phyloP scores from a whole-genome alignment of 2,113 vertebrate genomes.

The Forbesichthys agassizii region DNA sequence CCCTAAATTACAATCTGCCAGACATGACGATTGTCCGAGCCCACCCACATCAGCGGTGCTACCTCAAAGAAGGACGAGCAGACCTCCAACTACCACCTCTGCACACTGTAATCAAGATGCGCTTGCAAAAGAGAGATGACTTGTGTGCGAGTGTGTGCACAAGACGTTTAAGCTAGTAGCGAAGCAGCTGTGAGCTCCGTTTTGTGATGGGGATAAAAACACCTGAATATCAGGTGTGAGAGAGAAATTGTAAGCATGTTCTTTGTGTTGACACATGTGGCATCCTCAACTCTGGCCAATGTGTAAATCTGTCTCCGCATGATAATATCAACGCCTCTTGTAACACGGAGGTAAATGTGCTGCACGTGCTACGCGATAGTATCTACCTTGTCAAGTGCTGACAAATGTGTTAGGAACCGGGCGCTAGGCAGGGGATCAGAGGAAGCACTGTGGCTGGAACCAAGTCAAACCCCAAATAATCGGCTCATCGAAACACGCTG shows the following conservation, averaged over 20 bases:
- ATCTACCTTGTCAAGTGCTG: conserved; percentile 27
- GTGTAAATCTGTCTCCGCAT: conserved; percentile 15
- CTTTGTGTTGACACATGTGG: conserved; percentile 4
- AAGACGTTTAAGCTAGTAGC: conserved; percentile 17
- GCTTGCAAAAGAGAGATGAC: conserved; percentile 42
- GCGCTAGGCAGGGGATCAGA: conserved; percentile 22
- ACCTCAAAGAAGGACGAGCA: conserved; percentile 61
- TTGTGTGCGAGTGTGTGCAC: conserved; percentile 19
- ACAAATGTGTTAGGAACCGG: conserved; percentile 26
- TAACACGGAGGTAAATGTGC: conserved; percentile 14
- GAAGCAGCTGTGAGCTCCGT: conserved; percentile 16
- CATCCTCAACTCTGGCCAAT: conserved; percentile 48
- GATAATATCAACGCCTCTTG: conserved; percentile 55
- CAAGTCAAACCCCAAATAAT: conserved; percentile 26
- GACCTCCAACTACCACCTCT: conserved; percentile 66
- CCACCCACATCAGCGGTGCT: conserved; percentile 67
- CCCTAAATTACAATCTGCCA: conserved; percentile 72
- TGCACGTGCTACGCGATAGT: conserved; percentile 24
- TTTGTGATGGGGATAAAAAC: conserved; percentile 21
- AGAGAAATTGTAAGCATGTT: not conserved
- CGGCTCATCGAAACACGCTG: conserved; percentile 9
- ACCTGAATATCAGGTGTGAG: conserved; percentile 41
- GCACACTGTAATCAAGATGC: conserved; percentile 67
- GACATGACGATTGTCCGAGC: conserved; percentile 61
- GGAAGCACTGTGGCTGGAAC: conserved; percentile 12